These are phyloP conservation scores for Oncorhynchus kisutch DNA, from an alignment of 2,113 vertebrate species.

Conservation along the genomic window DNA sequence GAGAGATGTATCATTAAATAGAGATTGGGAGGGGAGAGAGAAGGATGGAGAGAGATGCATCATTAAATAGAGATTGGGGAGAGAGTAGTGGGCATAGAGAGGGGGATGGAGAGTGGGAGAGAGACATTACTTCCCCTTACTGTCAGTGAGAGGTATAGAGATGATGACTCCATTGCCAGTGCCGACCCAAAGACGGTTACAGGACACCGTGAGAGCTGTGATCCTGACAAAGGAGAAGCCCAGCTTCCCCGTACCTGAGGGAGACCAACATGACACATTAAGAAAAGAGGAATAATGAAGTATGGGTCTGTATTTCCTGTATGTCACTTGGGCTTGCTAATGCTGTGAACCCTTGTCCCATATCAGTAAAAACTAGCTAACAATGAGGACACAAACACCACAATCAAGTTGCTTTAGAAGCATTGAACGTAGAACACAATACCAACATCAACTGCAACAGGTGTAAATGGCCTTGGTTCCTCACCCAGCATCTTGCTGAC, in stretches of 20 bases:
- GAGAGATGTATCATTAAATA: constrained; percentile 28
- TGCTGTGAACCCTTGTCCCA: no score
- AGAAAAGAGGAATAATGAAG: background rate
- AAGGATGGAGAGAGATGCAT: constrained; percentile 27
- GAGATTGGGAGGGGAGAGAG: constrained; percentile 51
- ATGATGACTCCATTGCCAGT: constrained; percentile 93
- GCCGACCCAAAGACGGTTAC: constrained; percentile 89
- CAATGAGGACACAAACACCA: no score
- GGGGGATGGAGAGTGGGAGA: constrained; percentile 31
- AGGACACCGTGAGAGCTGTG: constrained; percentile 89
- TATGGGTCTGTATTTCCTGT: background rate
- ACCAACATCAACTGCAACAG: no score
- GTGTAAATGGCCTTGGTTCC: constrained; percentile 24
- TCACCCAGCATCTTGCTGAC: constrained; percentile 94
- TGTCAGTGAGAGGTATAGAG: constrained; percentile 89
- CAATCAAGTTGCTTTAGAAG: background rate
- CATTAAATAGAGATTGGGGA: constrained; percentile 1
- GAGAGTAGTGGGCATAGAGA: constrained; percentile 37
- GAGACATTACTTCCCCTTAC: constrained; percentile 64
- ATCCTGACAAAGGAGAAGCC: constrained; percentile 93
- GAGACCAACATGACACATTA: background rate
- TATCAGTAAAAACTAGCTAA: no score
- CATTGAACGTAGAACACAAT: no score
- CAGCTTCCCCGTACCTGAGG: constrained; percentile 86
- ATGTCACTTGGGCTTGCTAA: background rate